Evolutionary conservation across 1,140 invertebrate genomes (phyloP), one percentile per base, ranked within the genome.

Genomic region (Delia radicum): DNA sequence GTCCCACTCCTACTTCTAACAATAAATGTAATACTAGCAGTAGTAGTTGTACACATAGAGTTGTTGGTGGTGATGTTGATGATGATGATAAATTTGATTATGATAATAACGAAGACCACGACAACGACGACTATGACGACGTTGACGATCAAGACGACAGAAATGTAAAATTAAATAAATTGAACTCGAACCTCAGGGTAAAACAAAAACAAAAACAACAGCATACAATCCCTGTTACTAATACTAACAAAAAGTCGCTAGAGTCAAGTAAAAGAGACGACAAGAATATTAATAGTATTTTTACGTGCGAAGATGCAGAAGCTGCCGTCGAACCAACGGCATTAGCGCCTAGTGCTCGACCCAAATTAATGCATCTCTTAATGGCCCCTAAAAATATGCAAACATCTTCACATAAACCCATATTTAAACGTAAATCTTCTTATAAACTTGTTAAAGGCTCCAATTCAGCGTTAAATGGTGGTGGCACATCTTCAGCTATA

Each of bases 31-130:
- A 69, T 7, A 69, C 65, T 69, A 76, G 63, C 73, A 73, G 62
- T 76, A 76, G 75, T 76, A 72, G 73, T 77, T 65, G 61, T 71
- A 71, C 21, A 75, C 55, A 71, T 72, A 72, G 69, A 62, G 46
- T 72, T 76, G 75, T 27, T 76, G 69, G 55, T 76, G 67, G 29
- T 72, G 33, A 73, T 73, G 74, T 73, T 73, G 74, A 74, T 73
- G 67, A 75, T 74, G 67, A 74, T 67, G 46, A 71, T 74, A 61
- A n/a, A n/a, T n/a, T n/a, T n/a, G n/a, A n/a, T n/a, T n/a, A 69
- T 75, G 31, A 63, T 75, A 42, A 0, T 15, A 8, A 42, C n/a
- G n/a, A 42, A 42, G n/a, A 42, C n/a, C 12, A 42, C n/a, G 37
- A 42, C 37, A n/a, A n/a, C n/a, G n/a, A n/a, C n/a, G n/a, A n/a